Conservation (phyloP, 2,888 invertebrate species). For the Ditula angustiorana region DNA sequence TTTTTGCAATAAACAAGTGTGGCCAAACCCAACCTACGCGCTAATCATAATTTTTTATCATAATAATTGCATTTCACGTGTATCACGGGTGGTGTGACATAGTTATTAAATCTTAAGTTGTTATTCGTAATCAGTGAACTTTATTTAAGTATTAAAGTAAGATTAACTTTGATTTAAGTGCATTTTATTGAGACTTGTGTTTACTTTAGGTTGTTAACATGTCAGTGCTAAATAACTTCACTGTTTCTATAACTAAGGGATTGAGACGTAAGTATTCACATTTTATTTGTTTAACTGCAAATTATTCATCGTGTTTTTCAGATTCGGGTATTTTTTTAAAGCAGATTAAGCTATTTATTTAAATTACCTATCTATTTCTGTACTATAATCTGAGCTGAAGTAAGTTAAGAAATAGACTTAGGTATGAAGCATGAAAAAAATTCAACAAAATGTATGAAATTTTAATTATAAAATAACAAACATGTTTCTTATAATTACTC, state of each 20-base stretch:
- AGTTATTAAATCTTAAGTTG: not conserved
- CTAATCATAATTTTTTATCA: slow-evolving; percentile 42
- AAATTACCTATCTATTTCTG: too few relatives aligned
- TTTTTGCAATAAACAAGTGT: slow-evolving; percentile 26
- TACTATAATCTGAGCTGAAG: too few relatives aligned
- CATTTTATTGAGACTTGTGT: slow-evolving; percentile 38
- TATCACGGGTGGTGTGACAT: slow-evolving; percentile 15
- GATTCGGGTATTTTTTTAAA: not conserved
- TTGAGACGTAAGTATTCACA: slow-evolving; percentile 69
- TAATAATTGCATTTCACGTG: slow-evolving; percentile 43
- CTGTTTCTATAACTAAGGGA: slow-evolving; percentile 72
- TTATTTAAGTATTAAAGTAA: slow-evolving; percentile 29
- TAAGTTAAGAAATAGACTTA: too few relatives aligned
- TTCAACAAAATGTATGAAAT: too few relatives aligned
- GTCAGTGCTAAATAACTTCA: slow-evolving; percentile 78
- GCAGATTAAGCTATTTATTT: too few relatives aligned
- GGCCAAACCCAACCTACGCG: slow-evolving; percentile 6
- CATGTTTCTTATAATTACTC: not conserved
- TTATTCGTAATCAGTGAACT: slow-evolving; percentile 22
- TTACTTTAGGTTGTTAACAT: slow-evolving; percentile 47
- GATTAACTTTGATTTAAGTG: slow-evolving; percentile 47
- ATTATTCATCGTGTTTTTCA: not conserved
- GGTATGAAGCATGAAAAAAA: too few relatives aligned
- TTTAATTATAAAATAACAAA: too few relatives aligned
- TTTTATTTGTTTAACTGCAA: slow-evolving; percentile 8